Percentiles rank a stretch among this genome's conserved stretches.
Evolutionary conservation across 2,113 vertebrate species (phyloP).

Genomic region (Clinocottus analis): DNA sequence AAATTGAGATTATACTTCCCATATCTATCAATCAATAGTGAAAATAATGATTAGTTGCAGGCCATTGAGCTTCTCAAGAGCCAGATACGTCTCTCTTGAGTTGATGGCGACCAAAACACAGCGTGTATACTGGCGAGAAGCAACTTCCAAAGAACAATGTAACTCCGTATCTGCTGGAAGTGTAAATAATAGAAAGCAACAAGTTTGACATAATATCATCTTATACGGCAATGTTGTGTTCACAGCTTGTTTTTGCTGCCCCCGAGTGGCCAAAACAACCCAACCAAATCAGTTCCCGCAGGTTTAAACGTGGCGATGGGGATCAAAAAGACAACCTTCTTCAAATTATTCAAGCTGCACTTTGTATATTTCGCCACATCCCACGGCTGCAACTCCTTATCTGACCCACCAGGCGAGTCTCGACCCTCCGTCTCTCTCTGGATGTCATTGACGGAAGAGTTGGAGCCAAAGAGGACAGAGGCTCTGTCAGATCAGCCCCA

Average conservation of each 20-base stretch:
- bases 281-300: not conserved
- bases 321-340: not conserved
- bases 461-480: slow-evolving; percentile 16
- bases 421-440: not conserved
- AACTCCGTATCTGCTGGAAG: not conserved
- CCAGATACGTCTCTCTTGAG: not conserved
- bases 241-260: not conserved
- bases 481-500: slow-evolving; percentile 41
- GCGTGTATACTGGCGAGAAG: not conserved
- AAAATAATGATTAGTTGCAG: not conserved
- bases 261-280: no score
- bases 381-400: not conserved
- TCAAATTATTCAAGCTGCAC: not conserved
- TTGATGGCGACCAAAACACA: not conserved
- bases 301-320: not conserved
- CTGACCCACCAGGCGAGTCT: not conserved
- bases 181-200: not conserved
- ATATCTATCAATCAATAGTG: not conserved
- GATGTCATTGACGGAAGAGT: not conserved
- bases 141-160: not conserved
- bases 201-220: not conserved
- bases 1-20: not conserved
- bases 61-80: not conserved
- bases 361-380: not conserved
- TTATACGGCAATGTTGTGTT: not conserved